Base-by-base conservation (phyloP, 2,888 invertebrate genomes). In the Heliconius aoede region DNA sequence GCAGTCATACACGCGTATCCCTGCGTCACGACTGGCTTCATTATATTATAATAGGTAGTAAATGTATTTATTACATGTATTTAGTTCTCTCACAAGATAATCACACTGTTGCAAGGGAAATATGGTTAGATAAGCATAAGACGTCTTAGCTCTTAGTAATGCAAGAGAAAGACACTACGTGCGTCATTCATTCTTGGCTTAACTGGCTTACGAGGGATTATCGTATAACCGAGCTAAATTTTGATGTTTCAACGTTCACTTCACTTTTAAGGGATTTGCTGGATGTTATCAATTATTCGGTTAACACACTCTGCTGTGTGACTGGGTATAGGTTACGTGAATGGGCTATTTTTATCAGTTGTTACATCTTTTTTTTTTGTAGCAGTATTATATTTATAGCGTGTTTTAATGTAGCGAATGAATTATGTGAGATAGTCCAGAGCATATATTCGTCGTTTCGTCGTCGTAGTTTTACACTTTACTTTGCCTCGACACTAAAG, bases 141-240 rank as follows among this genome's bases (percentile, higher is more conserved):
- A 69, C 51, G 55, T 51, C 51, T 69, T n/a, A 28, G 46, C 46
- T 55, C 3, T 55, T 55, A 55, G 24, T 36, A 21, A 51, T 28
- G 51, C 30, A 21, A 15, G 30, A 55, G 51, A 55, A 30, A 55
- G 51, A 69, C n/a, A 32, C 30, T 30, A 32, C n/a, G 51, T 65
- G 64, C 73, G 73, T 73, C 73, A 73, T 55, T 26, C 55, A 73
- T 64, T 32, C 62, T 51, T 73, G 32, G 73, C 51, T 64, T 51
- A 73, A 26, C 46, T 36, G 13, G 73, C 30, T 73, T 73, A 51
- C 62, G 18, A 46, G 30, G 64, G 64, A 73, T 73, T 69, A 77
- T 69, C 73, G 73, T 26, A 69, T 71, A 77, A 73, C 68, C 69
- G 69, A 40, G 74, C 74, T 74, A 68, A 72, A 73, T 74, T 64